Evolutionary conservation across 2,113 vertebrate species (phyloP).

Genomic region (Chlorodrepanis virens): DNA sequence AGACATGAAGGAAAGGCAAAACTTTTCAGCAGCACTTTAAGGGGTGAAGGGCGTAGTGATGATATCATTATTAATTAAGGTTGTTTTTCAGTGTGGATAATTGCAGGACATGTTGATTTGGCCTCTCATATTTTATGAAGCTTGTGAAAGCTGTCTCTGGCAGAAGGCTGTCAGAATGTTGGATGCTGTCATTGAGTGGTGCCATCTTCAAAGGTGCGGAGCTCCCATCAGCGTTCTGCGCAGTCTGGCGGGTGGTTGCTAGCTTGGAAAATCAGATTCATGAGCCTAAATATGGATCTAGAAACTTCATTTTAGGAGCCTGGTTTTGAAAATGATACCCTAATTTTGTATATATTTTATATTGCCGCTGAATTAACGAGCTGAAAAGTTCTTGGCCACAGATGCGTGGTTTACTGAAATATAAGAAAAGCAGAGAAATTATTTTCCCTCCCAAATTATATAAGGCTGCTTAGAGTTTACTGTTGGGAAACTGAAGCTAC

Average conservation of each 20-base stretch:
- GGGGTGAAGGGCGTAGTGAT: neutral
- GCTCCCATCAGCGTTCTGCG: neutral
- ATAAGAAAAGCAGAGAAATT: neutral
- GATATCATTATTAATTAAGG: neutral
- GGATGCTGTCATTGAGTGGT: neutral
- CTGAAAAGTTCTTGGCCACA: constrained; percentile 35
- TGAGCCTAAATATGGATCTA: neutral
- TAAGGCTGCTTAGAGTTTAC: neutral
- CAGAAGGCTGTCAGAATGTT: constrained; percentile 32
- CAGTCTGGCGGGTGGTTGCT: neutral
- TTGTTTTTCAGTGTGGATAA: neutral
- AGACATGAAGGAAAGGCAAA: neutral
- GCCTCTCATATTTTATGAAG: neutral
- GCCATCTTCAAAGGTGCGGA: neutral
- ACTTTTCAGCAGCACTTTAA: neutral
- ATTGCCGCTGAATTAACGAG: constrained; percentile 44
- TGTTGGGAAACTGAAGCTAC: neutral
- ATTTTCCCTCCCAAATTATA: constrained; percentile 10
- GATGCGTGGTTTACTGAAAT: constrained; percentile 14
- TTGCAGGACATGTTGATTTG: neutral
- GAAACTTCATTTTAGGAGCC: constrained; percentile 10
- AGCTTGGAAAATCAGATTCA: constrained; percentile 25
- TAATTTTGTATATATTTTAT: neutral
- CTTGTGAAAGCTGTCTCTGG: neutral
- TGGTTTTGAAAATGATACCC: constrained; percentile 1